These are phyloP conservation scores for Tragelaphus buxtoni DNA, from an alignment of 2,113 vertebrate species.

Conservation along the genomic window DNA sequence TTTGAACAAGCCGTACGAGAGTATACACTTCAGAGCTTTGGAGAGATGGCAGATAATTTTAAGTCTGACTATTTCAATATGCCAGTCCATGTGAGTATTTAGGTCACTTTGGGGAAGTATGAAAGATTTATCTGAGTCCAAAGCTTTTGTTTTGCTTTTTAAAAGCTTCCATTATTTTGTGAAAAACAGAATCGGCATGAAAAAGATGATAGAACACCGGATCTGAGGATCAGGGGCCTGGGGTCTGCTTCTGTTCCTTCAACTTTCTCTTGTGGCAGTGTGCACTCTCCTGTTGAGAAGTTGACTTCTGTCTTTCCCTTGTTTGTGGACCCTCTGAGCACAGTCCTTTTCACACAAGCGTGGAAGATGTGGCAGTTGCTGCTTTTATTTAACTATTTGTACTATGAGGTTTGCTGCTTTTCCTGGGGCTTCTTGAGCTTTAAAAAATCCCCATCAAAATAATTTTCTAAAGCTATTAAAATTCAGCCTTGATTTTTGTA, in stretches of 20 bases:
- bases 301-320: neutral
- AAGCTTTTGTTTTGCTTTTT: conserved; percentile 17
- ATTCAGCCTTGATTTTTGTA: neutral
- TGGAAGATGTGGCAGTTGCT: neutral
- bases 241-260: neutral
- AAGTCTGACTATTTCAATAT: conserved; percentile 99
- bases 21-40: conserved; percentile 96
- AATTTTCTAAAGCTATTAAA: conserved; percentile 24
- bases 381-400: conserved; percentile 38
- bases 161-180: neutral
- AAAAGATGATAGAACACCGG: neutral
- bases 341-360: neutral
- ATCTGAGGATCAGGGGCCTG: neutral
- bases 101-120: neutral
- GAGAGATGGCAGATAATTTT: conserved; percentile 99
- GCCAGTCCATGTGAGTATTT: conserved; percentile 95
- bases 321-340: neutral
- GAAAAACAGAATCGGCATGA: neutral
- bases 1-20: conserved; percentile 97
- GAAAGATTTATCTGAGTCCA: neutral
- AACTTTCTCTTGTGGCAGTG: neutral
- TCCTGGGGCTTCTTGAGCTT: neutral
- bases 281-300: neutral
- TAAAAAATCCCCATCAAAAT: neutral
- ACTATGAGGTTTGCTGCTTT: neutral